Evolutionary conservation across 2,888 invertebrate genomes (phyloP).

Genomic region (Teleogryllus oceanicus): DNA sequence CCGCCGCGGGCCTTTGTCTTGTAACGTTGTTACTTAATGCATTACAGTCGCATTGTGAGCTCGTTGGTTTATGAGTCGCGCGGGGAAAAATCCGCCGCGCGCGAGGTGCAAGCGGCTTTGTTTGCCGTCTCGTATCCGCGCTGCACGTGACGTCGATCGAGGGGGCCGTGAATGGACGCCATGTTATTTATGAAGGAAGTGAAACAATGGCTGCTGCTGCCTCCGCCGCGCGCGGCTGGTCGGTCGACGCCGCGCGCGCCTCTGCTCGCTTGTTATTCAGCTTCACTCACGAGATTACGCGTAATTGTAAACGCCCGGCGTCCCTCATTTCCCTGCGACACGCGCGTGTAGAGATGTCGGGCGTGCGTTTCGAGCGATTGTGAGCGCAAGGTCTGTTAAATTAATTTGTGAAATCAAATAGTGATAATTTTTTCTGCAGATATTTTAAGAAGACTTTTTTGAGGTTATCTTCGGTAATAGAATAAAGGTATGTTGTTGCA

Average conservation of each 20-base stretch:
- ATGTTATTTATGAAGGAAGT: constrained; percentile 26
- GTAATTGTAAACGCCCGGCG: not conserved
- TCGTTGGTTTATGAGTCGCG: not conserved
- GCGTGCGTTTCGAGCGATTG: not conserved
- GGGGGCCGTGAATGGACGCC: not conserved
- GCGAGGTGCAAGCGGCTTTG: not conserved
- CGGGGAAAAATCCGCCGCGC: not conserved
- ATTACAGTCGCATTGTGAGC: not conserved
- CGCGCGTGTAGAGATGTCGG: too few species aligned
- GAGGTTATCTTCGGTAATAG: too few species aligned
- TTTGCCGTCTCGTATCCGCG: not conserved
- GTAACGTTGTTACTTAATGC: constrained; percentile 18
- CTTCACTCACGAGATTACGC: not conserved
- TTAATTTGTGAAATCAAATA: too few species aligned
- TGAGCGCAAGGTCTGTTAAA: not conserved
- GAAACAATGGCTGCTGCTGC: constrained; percentile 23
- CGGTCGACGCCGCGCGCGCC: not conserved
- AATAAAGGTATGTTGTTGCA: too few species aligned
- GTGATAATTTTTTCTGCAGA: too few species aligned
- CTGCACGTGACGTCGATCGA: not conserved
- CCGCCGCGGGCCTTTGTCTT: not conserved
- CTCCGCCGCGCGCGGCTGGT: too few species aligned
- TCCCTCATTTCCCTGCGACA: not conserved
- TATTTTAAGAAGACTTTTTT: too few species aligned
- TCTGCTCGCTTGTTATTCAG: not conserved